These are phyloP conservation scores for Catajapyx aquilonaris DNA, from an alignment of 1,140 invertebrate genomes.

Conservation along the genomic window DNA sequence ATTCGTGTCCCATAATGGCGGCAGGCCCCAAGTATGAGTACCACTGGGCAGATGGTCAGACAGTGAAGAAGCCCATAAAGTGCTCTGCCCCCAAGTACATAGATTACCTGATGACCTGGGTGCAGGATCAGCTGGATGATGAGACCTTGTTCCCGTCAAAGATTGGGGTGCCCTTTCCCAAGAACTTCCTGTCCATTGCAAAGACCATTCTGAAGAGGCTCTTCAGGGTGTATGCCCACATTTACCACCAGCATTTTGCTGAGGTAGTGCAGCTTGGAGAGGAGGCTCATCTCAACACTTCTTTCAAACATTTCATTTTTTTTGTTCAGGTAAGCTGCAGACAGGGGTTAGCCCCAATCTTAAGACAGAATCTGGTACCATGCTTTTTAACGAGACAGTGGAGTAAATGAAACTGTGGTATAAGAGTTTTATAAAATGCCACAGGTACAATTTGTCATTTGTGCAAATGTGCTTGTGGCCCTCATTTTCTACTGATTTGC, in stretches of 20 bases:
- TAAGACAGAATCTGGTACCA: too few relatives aligned
- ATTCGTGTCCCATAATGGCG: conserved; percentile 94
- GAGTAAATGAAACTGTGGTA: too few relatives aligned
- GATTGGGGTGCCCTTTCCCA: conserved; percentile 97
- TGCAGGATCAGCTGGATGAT: conserved; percentile 97
- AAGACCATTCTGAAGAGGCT: conserved; percentile 96
- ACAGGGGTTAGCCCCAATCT: too few relatives aligned
- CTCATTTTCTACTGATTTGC: too few relatives aligned
- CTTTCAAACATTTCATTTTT: conserved; percentile 99
- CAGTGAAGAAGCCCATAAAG: conserved; percentile 97
- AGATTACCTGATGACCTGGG: conserved; percentile 99
- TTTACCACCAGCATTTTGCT: conserved; percentile 97
- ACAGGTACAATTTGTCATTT: too few relatives aligned
- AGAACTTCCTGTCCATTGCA: conserved; percentile 90
- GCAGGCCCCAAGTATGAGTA: conserved; percentile 98
- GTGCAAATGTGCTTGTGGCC: too few relatives aligned
- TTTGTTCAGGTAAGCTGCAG: conserved; percentile 64
- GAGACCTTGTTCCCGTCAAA: conserved; percentile 97
- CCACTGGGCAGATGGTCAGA: conserved; percentile 97
- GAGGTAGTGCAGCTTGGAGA: conserved; percentile 95
- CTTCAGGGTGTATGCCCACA: conserved; percentile 97
- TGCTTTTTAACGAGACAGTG: too few relatives aligned
- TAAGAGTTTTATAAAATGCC: too few relatives aligned
- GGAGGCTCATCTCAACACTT: conserved; percentile 97
- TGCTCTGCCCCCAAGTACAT: conserved; percentile 99